Evolutionary conservation across 2,797 vertebrate species (phyloP).

Genomic region (Botia kubotai): DNA sequence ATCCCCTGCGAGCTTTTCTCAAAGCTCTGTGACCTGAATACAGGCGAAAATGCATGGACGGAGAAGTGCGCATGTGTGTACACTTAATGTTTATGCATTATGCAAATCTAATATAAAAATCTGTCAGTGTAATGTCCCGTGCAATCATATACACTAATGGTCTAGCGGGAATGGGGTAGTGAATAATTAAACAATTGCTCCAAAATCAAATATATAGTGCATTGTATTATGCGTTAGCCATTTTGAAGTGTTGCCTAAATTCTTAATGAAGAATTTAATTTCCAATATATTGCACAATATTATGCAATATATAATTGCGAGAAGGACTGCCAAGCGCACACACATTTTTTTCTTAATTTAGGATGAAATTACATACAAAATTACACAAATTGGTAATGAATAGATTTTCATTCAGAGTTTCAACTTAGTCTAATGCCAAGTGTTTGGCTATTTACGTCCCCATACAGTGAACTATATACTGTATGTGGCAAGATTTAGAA

Average conservation of each 20-base stretch:
- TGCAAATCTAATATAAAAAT: background rate
- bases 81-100: background rate
- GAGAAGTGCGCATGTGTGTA: background rate
- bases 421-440: no score
- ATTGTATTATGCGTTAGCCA: background rate
- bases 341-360: no score
- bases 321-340: background rate
- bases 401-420: no score
- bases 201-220: background rate
- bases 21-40: constrained; percentile 14
- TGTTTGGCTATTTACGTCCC: no score
- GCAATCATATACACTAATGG: background rate
- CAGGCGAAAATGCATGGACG: background rate
- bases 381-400: no score
- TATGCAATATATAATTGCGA: no score
- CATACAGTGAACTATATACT: no score
- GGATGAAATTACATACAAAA: no score
- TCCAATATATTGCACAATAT: background rate
- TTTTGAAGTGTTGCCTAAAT: background rate
- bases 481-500: background rate
- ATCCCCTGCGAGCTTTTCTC: background rate
- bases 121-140: background rate
- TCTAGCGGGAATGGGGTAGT: background rate
- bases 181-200: background rate
- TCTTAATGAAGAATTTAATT: background rate